Conservation (phyloP, 2,888 invertebrate genomes). For the Acrobasis consociella region DNA sequence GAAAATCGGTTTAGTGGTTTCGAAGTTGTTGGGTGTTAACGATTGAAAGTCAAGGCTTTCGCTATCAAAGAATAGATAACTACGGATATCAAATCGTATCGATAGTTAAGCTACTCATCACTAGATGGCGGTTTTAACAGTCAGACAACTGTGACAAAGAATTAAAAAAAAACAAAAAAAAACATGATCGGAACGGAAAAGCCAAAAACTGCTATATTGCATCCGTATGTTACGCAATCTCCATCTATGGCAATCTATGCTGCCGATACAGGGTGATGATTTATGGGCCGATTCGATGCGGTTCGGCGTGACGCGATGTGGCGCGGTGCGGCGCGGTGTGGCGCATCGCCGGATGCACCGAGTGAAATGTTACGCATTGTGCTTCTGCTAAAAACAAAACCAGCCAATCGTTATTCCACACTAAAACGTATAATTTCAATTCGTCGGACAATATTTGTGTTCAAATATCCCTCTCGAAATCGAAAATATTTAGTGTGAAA, state of each 20-base stretch:
- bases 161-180: slow-evolving; percentile 1
- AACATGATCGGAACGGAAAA: neutral
- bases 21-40: too few species aligned
- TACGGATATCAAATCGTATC: too few species aligned
- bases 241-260: slow-evolving; percentile 6
- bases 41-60: too few species aligned
- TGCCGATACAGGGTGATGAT: slow-evolving; percentile 7
- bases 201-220: slow-evolving; percentile 10
- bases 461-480: neutral
- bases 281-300: neutral
- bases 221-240: slow-evolving; percentile 10
- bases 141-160: neutral
- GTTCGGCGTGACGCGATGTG: neutral
- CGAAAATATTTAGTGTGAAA: neutral
- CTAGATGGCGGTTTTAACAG: too few species aligned
- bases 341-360: slow-evolving; percentile 5
- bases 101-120: too few species aligned
- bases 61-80: too few species aligned
- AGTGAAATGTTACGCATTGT: slow-evolving; percentile 22
- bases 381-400: slow-evolving; percentile 4
- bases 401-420: neutral
- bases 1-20: too few species aligned
- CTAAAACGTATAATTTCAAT: neutral
- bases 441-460: neutral
- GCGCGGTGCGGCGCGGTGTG: slow-evolving; percentile 15